Evolutionary conservation across 1,140 invertebrate species (phyloP).

Genomic region (Geopemphigus sp.): DNA sequence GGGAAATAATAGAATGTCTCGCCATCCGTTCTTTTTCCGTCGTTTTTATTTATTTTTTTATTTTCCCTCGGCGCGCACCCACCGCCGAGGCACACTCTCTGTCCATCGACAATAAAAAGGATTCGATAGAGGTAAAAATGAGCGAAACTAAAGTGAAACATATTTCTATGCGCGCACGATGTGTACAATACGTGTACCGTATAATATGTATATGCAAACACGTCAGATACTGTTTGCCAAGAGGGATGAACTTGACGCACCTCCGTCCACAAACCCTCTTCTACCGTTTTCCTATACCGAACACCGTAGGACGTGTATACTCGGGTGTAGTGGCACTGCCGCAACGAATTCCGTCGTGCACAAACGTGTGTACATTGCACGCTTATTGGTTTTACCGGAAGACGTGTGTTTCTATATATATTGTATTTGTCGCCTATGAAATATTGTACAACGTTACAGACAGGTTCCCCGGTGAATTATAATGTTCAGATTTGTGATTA

Average conservation of each 20-base stretch:
- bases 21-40: neutral
- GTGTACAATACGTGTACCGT: neutral
- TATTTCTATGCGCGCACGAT: neutral
- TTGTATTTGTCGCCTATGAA: no score
- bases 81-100: no score
- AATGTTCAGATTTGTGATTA: no score
- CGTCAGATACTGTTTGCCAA: constrained; percentile 16
- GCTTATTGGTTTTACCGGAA: no score
- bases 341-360: neutral
- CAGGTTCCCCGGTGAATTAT: no score
- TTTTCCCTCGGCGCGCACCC: neutral
- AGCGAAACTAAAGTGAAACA: constrained; percentile 22
- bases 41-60: constrained; percentile 1
- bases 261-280: neutral
- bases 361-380: neutral
- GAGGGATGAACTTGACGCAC: neutral
- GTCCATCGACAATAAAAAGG: constrained; percentile 17
- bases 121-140: neutral
- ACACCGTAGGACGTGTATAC: neutral
- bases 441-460: no score
- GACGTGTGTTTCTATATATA: no score
- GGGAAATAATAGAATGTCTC: constrained; percentile 38
- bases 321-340: neutral
- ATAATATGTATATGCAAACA: constrained; percentile 5
- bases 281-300: neutral